Evolutionary conservation across 2,113 vertebrate species (phyloP), one percentile per base, ranked within the genome.

Genomic region (Panthera leo): DNA sequence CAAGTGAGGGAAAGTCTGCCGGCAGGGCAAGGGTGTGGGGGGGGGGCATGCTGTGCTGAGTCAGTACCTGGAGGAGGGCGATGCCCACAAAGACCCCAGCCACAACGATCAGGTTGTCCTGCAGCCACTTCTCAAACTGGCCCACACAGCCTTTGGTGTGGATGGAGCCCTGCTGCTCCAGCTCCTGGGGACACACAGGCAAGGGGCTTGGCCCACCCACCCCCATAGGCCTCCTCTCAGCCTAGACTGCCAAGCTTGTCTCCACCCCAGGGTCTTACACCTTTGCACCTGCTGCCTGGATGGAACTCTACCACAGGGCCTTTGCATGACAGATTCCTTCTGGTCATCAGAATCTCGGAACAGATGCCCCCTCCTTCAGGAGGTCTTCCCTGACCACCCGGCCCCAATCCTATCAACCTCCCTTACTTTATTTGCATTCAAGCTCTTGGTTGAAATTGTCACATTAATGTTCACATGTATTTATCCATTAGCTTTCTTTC

Each of bases 61-160:
- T 58, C 13, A 9, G 39, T 98, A 99, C 99, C 99, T 99, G 99
- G 96, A 99, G 98, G 97, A 99, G 99, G 97, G 99, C 99, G 73
- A 99, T 98, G 71, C 99, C 99, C 84, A 99, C 99, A 91, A 99
- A 99, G 95, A 99, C 94, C 3, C 99, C 99, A 7, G 99, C 99
- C 73, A 99, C 99, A 15, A 99, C 92, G 6, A 99, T 99, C 95
- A 99, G 97, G 98, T 99, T 99, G 98, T 99, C 99, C 97, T 99
- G 99, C 73, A 99, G 99, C 99, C 99, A 99, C 97, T 99, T 99
- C 96, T 99, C 99, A 98, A 99, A 99, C 98, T 99, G 99, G 27
- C 99, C 99, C 98, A 99, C 99, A 5, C 99, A 99, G 98, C 99
- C 99, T 91, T 99, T 99, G 23, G 99, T 99, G 92, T 99, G 98